Conservation (phyloP, 1,140 invertebrate genomes). For the Kradibia gibbosae region DNA sequence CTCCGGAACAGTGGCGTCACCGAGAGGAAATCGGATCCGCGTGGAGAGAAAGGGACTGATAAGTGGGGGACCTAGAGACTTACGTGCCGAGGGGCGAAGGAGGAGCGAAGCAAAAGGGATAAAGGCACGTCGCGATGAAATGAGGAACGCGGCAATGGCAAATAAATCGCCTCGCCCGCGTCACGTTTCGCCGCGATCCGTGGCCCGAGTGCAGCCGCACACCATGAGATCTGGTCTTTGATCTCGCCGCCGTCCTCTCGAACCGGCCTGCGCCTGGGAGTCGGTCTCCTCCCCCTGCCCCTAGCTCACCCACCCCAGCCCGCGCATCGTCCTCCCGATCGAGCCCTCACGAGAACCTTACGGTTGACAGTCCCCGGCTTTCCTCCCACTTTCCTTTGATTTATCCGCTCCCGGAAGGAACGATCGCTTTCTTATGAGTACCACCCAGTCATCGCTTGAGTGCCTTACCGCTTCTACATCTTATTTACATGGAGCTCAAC, state of each 20-base stretch:
- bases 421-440: not conserved
- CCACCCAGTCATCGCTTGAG: not conserved
- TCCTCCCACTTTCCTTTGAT: slow-evolving; percentile 42
- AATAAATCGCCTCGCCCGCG: slow-evolving; percentile 72
- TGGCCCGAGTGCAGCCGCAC: slow-evolving; percentile 21
- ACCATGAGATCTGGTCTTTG: slow-evolving; percentile 53
- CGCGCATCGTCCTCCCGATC: not conserved
- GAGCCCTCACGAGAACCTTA: not conserved
- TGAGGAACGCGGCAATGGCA: slow-evolving; percentile 71
- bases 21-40: not conserved
- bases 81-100: slow-evolving; percentile 19
- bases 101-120: slow-evolving; percentile 38
- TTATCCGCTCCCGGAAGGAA: slow-evolving; percentile 28
- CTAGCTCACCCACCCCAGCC: not conserved
- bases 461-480: not conserved
- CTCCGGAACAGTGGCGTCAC: not conserved
- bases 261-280: not conserved
- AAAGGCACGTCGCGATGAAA: slow-evolving; percentile 69
- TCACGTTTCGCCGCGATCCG: slow-evolving; percentile 64
- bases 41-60: slow-evolving; percentile 12
- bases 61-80: slow-evolving; percentile 8
- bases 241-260: slow-evolving; percentile 51
- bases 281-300: not conserved
- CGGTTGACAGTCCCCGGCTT: not conserved
- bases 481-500: not conserved